Conservation (phyloP, 2,888 invertebrate genomes). For the Periphyllus acericola region DNA sequence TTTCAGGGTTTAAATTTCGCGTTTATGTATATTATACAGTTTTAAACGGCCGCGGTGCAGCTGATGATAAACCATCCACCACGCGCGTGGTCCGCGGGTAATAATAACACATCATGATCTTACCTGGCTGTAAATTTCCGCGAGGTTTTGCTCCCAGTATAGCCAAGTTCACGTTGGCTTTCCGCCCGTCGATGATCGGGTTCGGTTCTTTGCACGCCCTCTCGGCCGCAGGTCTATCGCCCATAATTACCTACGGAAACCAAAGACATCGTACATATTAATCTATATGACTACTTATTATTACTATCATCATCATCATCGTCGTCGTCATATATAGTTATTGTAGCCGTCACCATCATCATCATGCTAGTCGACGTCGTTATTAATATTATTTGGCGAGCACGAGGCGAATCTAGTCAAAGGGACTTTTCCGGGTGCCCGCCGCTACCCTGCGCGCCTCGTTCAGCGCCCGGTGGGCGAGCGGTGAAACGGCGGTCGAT, state of each 20-base stretch:
- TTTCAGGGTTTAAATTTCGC: background rate
- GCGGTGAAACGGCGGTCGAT: conserved; percentile 10
- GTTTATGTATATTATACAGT: background rate
- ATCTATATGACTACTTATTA: background rate
- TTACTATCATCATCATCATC: background rate
- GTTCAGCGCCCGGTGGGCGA: background rate
- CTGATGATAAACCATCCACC: background rate
- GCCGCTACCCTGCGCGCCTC: background rate
- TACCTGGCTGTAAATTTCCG: conserved; percentile 85
- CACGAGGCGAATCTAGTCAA: background rate
- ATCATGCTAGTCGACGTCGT: background rate
- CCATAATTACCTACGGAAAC: conserved; percentile 92
- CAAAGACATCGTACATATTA: conserved; percentile 8
- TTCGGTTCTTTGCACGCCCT: conserved; percentile 97
- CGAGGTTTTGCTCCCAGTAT: conserved; percentile 97
- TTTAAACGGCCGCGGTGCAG: background rate
- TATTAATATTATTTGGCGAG: background rate
- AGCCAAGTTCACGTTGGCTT: conserved; percentile 97
- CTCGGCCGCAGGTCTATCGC: conserved; percentile 92
- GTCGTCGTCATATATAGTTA: background rate
- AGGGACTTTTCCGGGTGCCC: background rate
- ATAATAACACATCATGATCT: conserved; percentile 66
- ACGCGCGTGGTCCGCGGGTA: background rate
- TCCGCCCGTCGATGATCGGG: conserved; percentile 97
- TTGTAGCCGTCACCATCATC: background rate